A percentile compares a stretch with the other conserved stretches of the same genome.
Evolutionary conservation across 2,797 vertebrate species (phyloP).

Genomic region (Hirundo rustica): DNA sequence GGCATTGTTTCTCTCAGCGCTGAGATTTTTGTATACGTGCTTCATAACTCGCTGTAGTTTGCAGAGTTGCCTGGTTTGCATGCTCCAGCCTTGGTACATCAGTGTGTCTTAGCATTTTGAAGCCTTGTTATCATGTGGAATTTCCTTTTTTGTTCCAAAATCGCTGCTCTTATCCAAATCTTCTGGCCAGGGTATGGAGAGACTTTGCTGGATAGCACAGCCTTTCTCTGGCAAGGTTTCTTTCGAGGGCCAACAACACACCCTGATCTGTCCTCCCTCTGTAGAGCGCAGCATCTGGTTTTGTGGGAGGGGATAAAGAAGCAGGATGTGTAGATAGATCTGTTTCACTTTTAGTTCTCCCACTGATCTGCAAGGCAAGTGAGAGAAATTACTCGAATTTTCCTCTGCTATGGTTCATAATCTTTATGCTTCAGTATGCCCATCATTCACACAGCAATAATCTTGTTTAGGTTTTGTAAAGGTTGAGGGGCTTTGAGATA

Average conservation of each 20-base stretch:
- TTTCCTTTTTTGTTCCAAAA: neutral
- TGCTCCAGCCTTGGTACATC: neutral
- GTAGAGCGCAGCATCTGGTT: rapidly evolving
- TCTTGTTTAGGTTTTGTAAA: neutral
- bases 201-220: neutral
- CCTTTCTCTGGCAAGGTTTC: neutral
- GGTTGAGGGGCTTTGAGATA: neutral
- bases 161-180: neutral
- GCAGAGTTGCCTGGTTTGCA: neutral
- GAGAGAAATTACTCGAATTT: neutral
- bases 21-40: neutral
- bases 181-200: neutral
- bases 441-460: neutral
- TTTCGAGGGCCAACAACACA: neutral
- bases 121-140: neutral
- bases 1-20: neutral
- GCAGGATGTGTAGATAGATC: neutral
- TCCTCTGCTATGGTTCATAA: neutral
- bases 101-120: neutral
- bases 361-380: neutral
- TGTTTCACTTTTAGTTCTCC: neutral
- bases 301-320: neutral
- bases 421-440: neutral
- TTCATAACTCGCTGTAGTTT: neutral
- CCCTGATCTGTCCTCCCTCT: neutral